Conservation (phyloP, 2,888 invertebrate genomes). For the Neria commutata region DNA sequence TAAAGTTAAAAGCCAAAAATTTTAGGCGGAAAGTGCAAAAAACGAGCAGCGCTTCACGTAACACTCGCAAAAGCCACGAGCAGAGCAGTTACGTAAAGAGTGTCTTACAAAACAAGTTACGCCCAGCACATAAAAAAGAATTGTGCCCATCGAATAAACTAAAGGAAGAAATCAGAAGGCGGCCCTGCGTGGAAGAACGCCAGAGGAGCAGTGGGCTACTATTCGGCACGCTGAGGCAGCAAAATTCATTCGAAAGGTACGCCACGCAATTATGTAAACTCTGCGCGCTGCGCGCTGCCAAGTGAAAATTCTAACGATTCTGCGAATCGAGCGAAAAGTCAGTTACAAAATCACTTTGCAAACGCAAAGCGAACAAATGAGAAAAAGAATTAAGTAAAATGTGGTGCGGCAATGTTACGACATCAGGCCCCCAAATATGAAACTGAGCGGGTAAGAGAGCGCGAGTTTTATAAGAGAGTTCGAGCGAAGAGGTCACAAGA, state of each 20-base stretch:
- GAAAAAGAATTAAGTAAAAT: not conserved
- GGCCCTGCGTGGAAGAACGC: not conserved
- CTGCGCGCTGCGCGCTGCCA: not conserved
- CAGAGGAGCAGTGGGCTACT: not conserved
- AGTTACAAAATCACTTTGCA: conserved; percentile 25
- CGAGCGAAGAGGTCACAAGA: too few species aligned
- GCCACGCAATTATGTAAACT: conserved; percentile 31
- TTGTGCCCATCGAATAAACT: conserved; percentile 3
- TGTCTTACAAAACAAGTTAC: conserved; percentile 41
- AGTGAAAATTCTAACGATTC: conserved; percentile 2
- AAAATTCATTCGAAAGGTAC: conserved; percentile 11
- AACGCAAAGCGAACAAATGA: not conserved
- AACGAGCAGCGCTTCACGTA: not conserved
- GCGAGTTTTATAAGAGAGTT: too few species aligned
- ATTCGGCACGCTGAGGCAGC: not conserved
- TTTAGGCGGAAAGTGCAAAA: conserved; percentile 9
- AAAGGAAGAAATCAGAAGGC: not conserved
- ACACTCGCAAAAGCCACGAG: conserved; percentile 3
- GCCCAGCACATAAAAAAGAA: conserved; percentile 30
- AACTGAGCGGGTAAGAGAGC: too few species aligned
- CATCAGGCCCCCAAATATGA: conserved; percentile 45
- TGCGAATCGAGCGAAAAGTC: conserved; percentile 11
- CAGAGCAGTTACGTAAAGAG: conserved; percentile 43
- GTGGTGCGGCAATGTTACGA: conserved; percentile 40
- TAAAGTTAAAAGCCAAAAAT: conserved; percentile 16